Percentiles rank a stretch among this genome's conserved stretches.
Conservation (phyloP, 2,797 vertebrate species). For the Macropus fuliginosus region DNA sequence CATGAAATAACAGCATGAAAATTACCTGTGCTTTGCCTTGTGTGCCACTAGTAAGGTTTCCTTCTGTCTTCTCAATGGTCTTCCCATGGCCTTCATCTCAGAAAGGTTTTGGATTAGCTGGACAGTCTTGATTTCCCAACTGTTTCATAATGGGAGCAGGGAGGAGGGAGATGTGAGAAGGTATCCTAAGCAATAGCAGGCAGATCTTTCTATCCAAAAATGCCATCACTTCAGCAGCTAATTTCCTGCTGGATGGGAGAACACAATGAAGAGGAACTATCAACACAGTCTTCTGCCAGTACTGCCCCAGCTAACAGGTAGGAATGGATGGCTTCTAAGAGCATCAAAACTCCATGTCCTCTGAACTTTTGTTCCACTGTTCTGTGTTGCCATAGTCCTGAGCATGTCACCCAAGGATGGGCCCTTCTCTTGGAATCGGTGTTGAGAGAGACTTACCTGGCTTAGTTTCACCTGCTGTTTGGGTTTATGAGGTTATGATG, state of each 20-base stretch:
- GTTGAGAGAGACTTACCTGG: background rate
- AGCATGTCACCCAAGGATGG: background rate
- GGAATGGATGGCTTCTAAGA: background rate
- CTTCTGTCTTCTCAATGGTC: background rate
- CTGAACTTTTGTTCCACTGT: background rate
- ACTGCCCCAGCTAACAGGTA: background rate
- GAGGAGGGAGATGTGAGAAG: background rate
- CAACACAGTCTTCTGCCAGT: background rate
- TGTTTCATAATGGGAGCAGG: background rate
- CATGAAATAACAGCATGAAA: background rate
- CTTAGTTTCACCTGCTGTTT: background rate
- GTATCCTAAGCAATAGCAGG: background rate
- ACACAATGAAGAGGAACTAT: background rate
- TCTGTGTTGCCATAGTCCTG: background rate
- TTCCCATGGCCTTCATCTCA: background rate
- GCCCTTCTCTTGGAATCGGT: background rate
- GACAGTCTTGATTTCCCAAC: background rate
- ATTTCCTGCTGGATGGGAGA: background rate
- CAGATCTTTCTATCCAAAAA: background rate
- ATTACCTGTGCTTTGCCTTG: background rate
- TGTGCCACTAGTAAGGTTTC: background rate
- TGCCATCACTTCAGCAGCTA: background rate
- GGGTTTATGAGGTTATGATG: background rate
- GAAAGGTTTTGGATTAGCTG: background rate
- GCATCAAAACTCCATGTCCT: background rate